phyloP scores from a whole-genome alignment of 2,888 invertebrate genomes.

The Calameuta pallipes region DNA sequence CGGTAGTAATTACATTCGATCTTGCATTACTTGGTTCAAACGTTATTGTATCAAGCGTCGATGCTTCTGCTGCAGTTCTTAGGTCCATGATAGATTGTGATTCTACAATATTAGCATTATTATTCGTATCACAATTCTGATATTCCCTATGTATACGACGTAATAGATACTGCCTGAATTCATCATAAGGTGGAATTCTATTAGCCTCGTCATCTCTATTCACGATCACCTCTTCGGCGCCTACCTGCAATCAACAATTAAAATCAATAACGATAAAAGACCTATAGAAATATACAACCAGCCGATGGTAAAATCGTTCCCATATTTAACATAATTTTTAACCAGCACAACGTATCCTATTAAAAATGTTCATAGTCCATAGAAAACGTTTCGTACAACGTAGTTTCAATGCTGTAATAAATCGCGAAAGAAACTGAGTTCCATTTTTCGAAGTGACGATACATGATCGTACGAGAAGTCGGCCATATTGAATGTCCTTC shows the following conservation, averaged over 20 bases:
- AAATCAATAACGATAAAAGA: background rate
- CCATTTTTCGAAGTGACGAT: background rate
- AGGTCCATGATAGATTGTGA: slow-evolving; percentile 44
- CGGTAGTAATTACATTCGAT: slow-evolving; percentile 23
- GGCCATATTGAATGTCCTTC: background rate
- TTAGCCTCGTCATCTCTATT: slow-evolving; percentile 45
- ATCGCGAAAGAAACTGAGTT: background rate
- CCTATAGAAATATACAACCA: background rate
- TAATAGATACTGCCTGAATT: slow-evolving; percentile 51
- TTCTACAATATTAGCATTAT: slow-evolving; percentile 38
- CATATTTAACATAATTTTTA: background rate
- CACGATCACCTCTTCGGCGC: slow-evolving; percentile 55
- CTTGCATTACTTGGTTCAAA: slow-evolving; percentile 23
- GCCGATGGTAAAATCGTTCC: background rate
- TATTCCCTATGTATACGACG: slow-evolving; percentile 48
- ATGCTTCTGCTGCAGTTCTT: slow-evolving; percentile 39
- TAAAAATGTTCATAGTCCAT: background rate
- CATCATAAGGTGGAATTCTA: slow-evolving; percentile 48
- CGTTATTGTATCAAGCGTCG: slow-evolving; percentile 22
- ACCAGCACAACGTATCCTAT: background rate
- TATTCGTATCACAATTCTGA: slow-evolving; percentile 41
- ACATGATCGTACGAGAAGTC: background rate
- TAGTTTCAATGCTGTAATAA: background rate
- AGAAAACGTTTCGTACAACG: background rate
- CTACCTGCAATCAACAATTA: slow-evolving; percentile 40